Percentiles rank a stretch among this genome's conserved stretches.
Conservation (phyloP, 2,113 vertebrate genomes). For the Lates calcarifer region DNA sequence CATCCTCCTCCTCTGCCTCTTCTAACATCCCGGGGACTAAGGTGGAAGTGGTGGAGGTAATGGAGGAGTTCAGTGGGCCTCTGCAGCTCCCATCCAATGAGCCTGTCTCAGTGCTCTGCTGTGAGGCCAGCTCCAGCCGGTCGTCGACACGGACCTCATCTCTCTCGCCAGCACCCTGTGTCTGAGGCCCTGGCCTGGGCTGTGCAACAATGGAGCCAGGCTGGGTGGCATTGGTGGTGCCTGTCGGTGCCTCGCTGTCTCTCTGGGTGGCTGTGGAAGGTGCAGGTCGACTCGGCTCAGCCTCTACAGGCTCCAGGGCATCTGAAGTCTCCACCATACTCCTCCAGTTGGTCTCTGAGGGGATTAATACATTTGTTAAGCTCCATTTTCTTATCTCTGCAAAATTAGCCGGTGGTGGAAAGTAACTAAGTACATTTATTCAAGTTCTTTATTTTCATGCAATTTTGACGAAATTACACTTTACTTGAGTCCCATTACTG, state of each 20-base stretch:
- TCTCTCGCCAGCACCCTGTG: constrained; percentile 75
- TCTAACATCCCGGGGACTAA: constrained; percentile 98
- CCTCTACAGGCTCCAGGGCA: constrained; percentile 89
- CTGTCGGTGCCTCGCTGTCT: constrained; percentile 29
- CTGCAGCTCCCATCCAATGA: constrained; percentile 96
- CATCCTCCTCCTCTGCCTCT: constrained; percentile 92
- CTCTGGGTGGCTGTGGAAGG: constrained; percentile 63
- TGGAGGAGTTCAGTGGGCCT: constrained; percentile 94
- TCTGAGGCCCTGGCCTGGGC: constrained; percentile 63
- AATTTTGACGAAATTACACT: not conserved
- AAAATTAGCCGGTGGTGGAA: not conserved
- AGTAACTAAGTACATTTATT: not conserved
- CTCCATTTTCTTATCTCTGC: not conserved
- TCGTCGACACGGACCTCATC: constrained; percentile 93
- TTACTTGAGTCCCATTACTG: not conserved
- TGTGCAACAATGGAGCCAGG: constrained; percentile 65
- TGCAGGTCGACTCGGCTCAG: constrained; percentile 80
- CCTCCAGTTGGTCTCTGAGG: constrained; percentile 97
- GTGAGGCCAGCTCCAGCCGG: constrained; percentile 95
- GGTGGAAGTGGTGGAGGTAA: constrained; percentile 97
- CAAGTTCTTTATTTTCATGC: not conserved
- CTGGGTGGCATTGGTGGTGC: constrained; percentile 21
- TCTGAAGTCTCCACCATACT: constrained; percentile 97
- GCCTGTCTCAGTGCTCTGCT: constrained; percentile 97
- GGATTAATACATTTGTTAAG: constrained; percentile 34